Base-by-base conservation (phyloP, 2,113 vertebrate species). In the Calcarius ornatus region DNA sequence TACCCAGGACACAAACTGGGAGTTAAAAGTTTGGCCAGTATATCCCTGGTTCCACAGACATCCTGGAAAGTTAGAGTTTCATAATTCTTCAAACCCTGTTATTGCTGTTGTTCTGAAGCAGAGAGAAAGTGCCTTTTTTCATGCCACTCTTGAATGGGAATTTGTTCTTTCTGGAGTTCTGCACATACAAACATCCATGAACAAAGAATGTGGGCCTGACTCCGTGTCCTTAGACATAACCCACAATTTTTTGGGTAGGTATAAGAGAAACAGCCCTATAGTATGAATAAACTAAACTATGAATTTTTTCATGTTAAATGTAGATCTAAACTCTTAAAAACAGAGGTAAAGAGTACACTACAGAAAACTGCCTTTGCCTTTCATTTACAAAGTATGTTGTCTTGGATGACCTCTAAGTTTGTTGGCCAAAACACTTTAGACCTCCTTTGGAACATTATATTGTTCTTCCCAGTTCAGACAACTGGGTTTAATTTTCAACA, bases 401-500 rank as follows among this genome's bases (percentile, higher is more conserved):
- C 68, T 88, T 95, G 95, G 86, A 86, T 90, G 80, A 95, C 76
- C 79, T 81, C 88, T 86, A n/a, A 71, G 20, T 92, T 81, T 93
- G 37, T 38, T 88, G 88, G 78, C 88, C 90, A 92, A 72, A 94
- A 88, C 70, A 38, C 57, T 92, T 76, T 42, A 92, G 82, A 90
- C 86, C 90, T 97, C 88, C 94, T 97, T 96, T 53, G 51, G 82
- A 92, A 88, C 51, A 33, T 83, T 69, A 73, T 45, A 90, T 93
- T 96, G 94, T 97, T 95, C 88, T 88, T 88, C 86, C 35, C 35
- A 35, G 47, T 88, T 94, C 90, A 94, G 85, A 83, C 86, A 93
- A 96, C 90, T 90, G 94, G 91, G 37, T 93, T 96, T 95, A 88
- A 97, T 96, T 92, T 95, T 96, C 92, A 93, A 65, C 90, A 92